Evolutionary conservation across 2,888 invertebrate genomes (phyloP).

Genomic region (Microctonus brassicae): DNA sequence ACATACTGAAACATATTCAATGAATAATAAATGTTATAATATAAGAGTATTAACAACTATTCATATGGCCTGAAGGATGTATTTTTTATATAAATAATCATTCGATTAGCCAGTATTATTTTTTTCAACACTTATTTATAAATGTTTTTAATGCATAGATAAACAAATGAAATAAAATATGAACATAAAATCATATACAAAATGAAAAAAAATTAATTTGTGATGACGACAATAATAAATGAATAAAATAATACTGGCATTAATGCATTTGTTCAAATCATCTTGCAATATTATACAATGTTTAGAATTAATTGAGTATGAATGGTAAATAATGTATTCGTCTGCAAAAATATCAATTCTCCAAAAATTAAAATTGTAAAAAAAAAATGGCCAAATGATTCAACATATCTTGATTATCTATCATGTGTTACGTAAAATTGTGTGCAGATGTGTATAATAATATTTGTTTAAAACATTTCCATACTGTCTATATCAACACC

Average conservation of each 20-base stretch:
- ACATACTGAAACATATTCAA: background rate
- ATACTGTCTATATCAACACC: conserved; percentile 78
- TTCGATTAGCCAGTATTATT: conserved; percentile 5
- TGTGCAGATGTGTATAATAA: background rate
- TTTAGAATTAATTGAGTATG: background rate
- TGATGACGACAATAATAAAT: background rate
- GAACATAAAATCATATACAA: background rate
- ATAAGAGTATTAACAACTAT: background rate
- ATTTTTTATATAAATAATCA: background rate
- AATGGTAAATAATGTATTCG: background rate
- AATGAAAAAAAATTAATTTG: background rate
- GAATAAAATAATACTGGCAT: conserved; percentile 18
- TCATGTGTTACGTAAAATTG: background rate
- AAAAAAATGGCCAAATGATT: too few species aligned
- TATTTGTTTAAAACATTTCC: conserved; percentile 76
- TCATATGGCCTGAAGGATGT: background rate
- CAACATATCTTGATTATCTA: background rate
- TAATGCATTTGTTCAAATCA: background rate
- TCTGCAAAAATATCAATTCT: conserved; percentile 6
- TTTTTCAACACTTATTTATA: background rate
- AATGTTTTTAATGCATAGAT: background rate
- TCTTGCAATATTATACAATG: background rate
- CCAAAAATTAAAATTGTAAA: too few species aligned
- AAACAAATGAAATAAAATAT: background rate
- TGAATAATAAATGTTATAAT: background rate